Evolutionary conservation across 2,113 vertebrate genomes (phyloP), one percentile per base, ranked within the genome.

Genomic region (Callorhinus ursinus): DNA sequence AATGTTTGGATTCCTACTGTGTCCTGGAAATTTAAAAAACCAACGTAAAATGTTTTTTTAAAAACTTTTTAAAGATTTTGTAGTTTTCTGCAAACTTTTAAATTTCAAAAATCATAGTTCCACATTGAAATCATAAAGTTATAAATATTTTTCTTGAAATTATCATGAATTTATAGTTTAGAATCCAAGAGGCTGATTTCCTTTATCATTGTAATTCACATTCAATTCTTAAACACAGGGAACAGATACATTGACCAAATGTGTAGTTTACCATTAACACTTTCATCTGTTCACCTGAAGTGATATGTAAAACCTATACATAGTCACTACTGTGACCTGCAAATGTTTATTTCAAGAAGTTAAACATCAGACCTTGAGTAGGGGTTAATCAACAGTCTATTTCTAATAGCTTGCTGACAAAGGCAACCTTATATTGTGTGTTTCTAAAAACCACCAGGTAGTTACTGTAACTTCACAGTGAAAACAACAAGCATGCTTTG

Each of bases 141-240:
- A 72, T 36, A 76, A 69, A 59, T 22, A n/a, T 84, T 90, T 91
- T 86, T 65, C 95, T 90, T 97, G 81, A 95, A 90, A 53, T 85
- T 71, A 36, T 74, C 90, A 85, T 0, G 76, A 8, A 97, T 76
- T 63, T 88, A 22, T n/a, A 93, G 31, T 86, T 95, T 95, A 33
- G 33, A 74, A 53, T 84, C 57, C 93, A 85, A 53, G 61, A 90
- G 63, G 79, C n/a, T 7, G 55, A 72, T 63, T 97, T 81, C 12
- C 65, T 90, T 42, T 57, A 65, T 96, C 11, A 74, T 69, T 77
- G 94, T 82, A 91, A 95, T 88, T 96, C 57, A 74, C 26, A 84
- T 94, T 96, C 71, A 97, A 16, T 28, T 92, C 95, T 96, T 96
- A 93, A 77, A 90, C 39, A 92, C 33, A 53, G 71, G 21, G 39